Evolutionary conservation across 2,797 vertebrate genomes (phyloP).

Genomic region (Furcifer pardalis): DNA sequence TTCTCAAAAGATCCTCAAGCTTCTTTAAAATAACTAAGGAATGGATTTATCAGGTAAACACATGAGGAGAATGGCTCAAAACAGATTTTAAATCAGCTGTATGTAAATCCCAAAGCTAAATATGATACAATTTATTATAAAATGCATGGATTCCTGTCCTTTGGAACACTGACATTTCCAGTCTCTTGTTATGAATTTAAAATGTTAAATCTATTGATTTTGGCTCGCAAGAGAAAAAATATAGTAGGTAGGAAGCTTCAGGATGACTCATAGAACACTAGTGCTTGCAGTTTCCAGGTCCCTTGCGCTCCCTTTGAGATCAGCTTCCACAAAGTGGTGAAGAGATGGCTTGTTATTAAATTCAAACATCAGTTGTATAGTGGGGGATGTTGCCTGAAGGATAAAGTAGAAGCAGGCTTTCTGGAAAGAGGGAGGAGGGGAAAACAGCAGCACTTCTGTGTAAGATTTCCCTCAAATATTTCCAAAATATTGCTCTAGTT

Average conservation of each 20-base stretch:
- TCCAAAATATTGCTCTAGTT: conserved; percentile 19
- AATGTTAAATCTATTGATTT: conserved; percentile 54
- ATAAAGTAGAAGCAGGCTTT: background rate
- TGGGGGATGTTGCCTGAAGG: background rate
- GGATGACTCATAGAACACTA: conserved; percentile 34
- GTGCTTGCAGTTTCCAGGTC: conserved; percentile 9
- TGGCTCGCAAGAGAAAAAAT: conserved; percentile 34
- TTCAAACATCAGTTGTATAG: background rate
- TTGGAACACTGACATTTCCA: conserved; percentile 32
- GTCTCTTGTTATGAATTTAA: conserved; percentile 30
- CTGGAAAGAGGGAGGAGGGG: conserved; percentile 44
- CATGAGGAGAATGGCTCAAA: background rate
- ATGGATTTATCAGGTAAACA: background rate
- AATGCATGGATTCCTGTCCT: background rate
- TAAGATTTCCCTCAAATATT: conserved; percentile 41
- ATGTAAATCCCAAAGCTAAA: background rate
- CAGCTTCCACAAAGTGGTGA: background rate
- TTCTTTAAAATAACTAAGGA: background rate
- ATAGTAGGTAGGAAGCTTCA: conserved; percentile 43
- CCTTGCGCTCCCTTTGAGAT: background rate
- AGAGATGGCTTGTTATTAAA: background rate
- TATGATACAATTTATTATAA: background rate
- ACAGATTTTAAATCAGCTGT: background rate
- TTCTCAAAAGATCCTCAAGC: too few species aligned
- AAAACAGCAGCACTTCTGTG: conserved; percentile 41